Percentiles rank a stretch among this genome's conserved stretches.
Conservation (phyloP, 2,113 vertebrate genomes). For the Megaceryle torquata region DNA sequence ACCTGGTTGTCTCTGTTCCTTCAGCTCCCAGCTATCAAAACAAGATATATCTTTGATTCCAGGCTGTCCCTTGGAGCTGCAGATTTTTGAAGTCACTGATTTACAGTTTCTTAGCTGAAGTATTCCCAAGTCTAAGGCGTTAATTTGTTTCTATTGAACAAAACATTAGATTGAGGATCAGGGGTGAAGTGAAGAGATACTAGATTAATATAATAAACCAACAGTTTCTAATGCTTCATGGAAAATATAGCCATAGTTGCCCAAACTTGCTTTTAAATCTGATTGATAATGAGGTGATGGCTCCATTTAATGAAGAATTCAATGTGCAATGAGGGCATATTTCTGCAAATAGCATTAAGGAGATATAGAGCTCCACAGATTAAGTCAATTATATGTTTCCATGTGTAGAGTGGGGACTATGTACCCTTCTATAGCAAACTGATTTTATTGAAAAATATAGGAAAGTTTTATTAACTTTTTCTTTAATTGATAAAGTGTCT, state of each 20-base stretch:
- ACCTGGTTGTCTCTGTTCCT: neutral
- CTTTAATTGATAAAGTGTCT: neutral
- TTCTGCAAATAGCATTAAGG: neutral
- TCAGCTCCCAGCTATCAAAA: neutral
- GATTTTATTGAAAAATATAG: neutral
- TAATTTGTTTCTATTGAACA: neutral
- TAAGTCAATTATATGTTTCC: neutral
- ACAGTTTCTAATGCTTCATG: neutral
- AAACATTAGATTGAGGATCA: neutral
- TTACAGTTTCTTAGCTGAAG: neutral
- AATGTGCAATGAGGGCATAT: neutral
- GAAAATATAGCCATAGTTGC: neutral
- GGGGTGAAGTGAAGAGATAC: neutral
- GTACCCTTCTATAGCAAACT: neutral
- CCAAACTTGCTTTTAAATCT: neutral
- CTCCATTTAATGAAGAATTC: conserved; percentile 28
- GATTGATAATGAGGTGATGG: neutral
- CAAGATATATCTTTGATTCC: neutral
- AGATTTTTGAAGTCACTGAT: neutral
- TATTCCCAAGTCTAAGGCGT: neutral
- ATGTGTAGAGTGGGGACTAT: neutral
- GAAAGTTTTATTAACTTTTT: neutral
- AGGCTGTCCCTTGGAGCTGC: neutral
- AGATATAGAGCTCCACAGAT: neutral
- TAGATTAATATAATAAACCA: neutral